These are phyloP conservation scores for Progne subis DNA, from an alignment of 2,113 vertebrate species.

Conservation along the genomic window DNA sequence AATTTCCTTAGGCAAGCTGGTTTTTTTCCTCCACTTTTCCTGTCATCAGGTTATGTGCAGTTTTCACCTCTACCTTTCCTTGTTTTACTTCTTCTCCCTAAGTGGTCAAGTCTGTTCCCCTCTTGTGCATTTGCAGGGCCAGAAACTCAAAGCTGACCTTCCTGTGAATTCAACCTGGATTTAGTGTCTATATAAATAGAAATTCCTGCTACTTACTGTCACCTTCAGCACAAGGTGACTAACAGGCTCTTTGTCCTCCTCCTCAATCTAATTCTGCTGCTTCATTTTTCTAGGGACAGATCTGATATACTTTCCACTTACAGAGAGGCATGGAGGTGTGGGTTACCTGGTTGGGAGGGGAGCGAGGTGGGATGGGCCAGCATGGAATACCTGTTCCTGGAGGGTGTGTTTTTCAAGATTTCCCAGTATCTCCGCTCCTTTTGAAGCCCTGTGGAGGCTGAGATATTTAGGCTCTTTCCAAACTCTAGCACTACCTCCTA, in stretches of 20 bases:
- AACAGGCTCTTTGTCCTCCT: not conserved
- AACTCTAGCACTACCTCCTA: not conserved
- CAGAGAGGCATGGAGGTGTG: not conserved
- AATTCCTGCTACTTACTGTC: not conserved
- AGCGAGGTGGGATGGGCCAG: not conserved
- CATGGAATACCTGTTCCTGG: not conserved
- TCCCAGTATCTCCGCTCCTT: not conserved
- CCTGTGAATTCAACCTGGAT: not conserved
- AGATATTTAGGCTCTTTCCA: not conserved
- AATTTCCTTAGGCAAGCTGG: not conserved
- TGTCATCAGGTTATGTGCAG: not conserved
- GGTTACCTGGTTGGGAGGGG: not conserved
- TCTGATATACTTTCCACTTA: not conserved
- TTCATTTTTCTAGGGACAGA: not conserved
- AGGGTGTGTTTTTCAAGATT: not conserved
- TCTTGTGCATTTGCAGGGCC: not conserved
- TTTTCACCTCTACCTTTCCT: not conserved
- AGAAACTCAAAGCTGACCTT: not conserved
- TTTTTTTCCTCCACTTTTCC: not conserved
- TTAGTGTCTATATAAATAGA: not conserved
- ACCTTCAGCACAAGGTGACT: not conserved
- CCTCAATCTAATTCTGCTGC: not conserved
- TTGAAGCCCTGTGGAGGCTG: not conserved
- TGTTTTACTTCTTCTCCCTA: not conserved
- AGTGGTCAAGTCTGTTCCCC: not conserved